Percentiles rank a stretch among this genome's conserved stretches.
Evolutionary conservation across 2,888 invertebrate genomes (phyloP).

Genomic region (Caenorhabditis sp.): DNA sequence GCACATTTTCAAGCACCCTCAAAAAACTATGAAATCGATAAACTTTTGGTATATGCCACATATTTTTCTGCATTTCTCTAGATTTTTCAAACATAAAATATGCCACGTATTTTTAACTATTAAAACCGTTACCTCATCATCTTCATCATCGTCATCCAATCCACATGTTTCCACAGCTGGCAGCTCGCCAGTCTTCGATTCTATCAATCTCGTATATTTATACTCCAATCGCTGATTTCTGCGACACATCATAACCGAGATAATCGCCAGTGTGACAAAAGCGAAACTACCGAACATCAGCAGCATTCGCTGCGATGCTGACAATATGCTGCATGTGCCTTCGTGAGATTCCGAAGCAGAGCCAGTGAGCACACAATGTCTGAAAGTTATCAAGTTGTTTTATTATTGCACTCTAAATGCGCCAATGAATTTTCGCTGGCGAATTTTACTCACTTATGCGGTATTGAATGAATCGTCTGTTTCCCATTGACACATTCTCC

Average conservation of each 20-base stretch:
- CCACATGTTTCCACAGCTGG: constrained; percentile 62
- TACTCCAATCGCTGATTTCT: constrained; percentile 60
- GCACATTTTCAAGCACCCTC: no score
- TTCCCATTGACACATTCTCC: constrained; percentile 76
- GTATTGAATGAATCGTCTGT: constrained; percentile 75
- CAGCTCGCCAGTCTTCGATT: constrained; percentile 53
- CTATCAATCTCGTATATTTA: constrained; percentile 65
- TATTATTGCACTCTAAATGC: no score
- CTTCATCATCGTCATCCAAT: constrained; percentile 63
- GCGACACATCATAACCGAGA: constrained; percentile 41
- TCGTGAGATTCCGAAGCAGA: constrained; percentile 30
- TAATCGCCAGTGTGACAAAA: constrained; percentile 23
- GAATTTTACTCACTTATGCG: constrained; percentile 68
- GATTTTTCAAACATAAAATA: no score
- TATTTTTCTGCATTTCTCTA: no score
- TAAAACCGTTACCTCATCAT: constrained; percentile 39
- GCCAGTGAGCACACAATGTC: constrained; percentile 72
- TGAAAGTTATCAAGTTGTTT: constrained; percentile 53
- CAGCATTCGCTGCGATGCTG: constrained; percentile 33
- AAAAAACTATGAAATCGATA: no score
- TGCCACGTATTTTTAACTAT: no score
- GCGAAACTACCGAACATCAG: constrained; percentile 20
- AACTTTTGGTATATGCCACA: no score
- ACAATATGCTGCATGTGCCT: constrained; percentile 41
- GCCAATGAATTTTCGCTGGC: no score